A percentile compares a stretch with the other conserved stretches of the same genome.
Evolutionary conservation across 1,140 invertebrate genomes (phyloP).

Genomic region (Thereuonema tuberculata): DNA sequence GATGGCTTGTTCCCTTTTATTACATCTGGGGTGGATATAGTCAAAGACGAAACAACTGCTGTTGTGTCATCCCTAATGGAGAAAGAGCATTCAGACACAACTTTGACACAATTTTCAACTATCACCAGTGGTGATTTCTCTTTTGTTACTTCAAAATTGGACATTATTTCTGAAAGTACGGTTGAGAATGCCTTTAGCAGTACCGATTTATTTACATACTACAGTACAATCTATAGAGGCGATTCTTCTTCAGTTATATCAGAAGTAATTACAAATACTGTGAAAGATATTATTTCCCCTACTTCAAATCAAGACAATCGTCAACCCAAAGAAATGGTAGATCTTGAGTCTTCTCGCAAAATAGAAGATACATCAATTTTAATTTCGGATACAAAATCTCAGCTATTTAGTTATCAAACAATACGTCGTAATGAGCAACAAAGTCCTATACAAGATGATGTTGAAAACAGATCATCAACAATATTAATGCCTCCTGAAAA

Average conservation of each 20-base stretch:
- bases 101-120: no score
- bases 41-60: no score
- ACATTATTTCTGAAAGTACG: neutral
- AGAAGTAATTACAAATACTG: neutral
- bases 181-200: neutral
- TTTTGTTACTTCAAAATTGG: neutral
- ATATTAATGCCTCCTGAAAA: no score
- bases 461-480: no score
- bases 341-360: no score
- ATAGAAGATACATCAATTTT: neutral
- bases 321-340: no score
- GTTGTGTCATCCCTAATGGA: no score
- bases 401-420: neutral
- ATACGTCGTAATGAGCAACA: neutral
- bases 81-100: no score
- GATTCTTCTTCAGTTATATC: neutral
- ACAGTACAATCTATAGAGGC: conserved; percentile 2
- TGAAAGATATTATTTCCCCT: no score
- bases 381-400: neutral
- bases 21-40: neutral
- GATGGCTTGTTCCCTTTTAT: neutral
- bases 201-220: neutral
- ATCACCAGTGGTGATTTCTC: neutral
- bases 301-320: no score
- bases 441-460: neutral